These are phyloP conservation scores for Pristiophorus japonicus DNA, from an alignment of 2,113 vertebrate genomes.

Conservation along the genomic window DNA sequence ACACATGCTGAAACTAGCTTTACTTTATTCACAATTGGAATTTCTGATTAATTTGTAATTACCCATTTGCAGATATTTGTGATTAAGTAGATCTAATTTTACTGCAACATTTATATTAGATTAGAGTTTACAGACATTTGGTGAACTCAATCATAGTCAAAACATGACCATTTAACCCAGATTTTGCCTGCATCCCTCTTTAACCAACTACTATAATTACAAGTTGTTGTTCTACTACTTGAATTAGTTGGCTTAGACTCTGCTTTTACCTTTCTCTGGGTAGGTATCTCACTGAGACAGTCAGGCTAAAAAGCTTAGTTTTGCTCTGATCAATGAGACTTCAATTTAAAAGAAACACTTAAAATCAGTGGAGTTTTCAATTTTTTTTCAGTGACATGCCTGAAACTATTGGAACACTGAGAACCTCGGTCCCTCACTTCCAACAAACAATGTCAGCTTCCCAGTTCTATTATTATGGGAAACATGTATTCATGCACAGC, in stretches of 20 bases:
- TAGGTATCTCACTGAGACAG: neutral
- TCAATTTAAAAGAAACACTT: neutral
- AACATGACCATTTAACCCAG: too few relatives aligned
- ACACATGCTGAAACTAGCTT: neutral
- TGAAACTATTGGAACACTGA: neutral
- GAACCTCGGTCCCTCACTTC: neutral
- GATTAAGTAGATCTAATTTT: neutral
- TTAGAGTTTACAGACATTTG: too few relatives aligned
- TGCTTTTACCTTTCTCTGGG: neutral
- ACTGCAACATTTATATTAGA: neutral
- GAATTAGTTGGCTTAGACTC: neutral
- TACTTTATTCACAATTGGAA: neutral
- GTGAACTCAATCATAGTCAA: too few relatives aligned
- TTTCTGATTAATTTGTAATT: neutral
- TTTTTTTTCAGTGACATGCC: too few relatives aligned
- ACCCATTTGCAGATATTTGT: neutral
- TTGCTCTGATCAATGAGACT: neutral
- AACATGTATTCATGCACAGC: neutral
- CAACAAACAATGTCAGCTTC: neutral
- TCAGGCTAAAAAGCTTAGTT: neutral
- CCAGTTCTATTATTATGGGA: neutral
- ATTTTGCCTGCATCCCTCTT: too few relatives aligned
- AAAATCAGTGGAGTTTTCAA: neutral
- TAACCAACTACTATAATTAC: neutral
- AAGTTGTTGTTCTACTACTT: too few relatives aligned